phyloP scores from a whole-genome alignment of 2,888 invertebrate genomes.

The Drosophila helvetica region DNA sequence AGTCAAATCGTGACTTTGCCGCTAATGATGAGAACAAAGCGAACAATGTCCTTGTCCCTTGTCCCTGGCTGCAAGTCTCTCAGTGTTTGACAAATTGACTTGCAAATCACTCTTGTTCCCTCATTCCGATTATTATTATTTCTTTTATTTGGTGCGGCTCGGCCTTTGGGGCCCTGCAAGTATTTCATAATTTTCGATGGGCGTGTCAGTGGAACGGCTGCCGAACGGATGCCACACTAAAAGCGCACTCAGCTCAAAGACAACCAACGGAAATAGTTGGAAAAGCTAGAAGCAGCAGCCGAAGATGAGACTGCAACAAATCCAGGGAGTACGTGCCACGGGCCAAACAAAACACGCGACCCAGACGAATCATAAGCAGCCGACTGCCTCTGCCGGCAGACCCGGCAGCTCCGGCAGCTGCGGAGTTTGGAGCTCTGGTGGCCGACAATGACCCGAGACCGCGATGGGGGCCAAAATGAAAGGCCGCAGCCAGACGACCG shows the following conservation, averaged over 20 bases:
- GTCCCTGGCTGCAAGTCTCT: conserved; percentile 24
- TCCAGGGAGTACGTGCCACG: conserved; percentile 62
- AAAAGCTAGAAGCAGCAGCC: conserved; percentile 53
- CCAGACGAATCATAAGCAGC: conserved; percentile 62
- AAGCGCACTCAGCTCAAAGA: conserved; percentile 80
- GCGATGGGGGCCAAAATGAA: conserved; percentile 33
- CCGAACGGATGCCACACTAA: conserved; percentile 77
- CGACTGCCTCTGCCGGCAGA: conserved; percentile 2
- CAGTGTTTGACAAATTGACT: conserved; percentile 72
- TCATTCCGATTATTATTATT: conserved; percentile 27
- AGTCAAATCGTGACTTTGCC: conserved; percentile 80
- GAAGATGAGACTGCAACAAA: conserved; percentile 17
- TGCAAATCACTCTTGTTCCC: conserved; percentile 58
- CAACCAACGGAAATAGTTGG: conserved; percentile 75
- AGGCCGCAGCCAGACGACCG: conserved; percentile 70
- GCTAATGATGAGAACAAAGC: conserved; percentile 75
- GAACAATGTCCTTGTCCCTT: not conserved
- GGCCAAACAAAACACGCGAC: conserved; percentile 71
- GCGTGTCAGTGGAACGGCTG: conserved; percentile 18
- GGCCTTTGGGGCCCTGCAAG: conserved; percentile 16
- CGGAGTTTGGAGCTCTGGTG: conserved; percentile 17
- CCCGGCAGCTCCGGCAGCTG: no score
- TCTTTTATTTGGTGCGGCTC: conserved; percentile 37
- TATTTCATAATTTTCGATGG: conserved; percentile 47
- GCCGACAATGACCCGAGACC: conserved; percentile 71